Percentiles rank a stretch among this genome's conserved stretches.
These are phyloP conservation scores for Apantesis nais DNA, from an alignment of 2,888 invertebrate genomes.

Conservation along the genomic window DNA sequence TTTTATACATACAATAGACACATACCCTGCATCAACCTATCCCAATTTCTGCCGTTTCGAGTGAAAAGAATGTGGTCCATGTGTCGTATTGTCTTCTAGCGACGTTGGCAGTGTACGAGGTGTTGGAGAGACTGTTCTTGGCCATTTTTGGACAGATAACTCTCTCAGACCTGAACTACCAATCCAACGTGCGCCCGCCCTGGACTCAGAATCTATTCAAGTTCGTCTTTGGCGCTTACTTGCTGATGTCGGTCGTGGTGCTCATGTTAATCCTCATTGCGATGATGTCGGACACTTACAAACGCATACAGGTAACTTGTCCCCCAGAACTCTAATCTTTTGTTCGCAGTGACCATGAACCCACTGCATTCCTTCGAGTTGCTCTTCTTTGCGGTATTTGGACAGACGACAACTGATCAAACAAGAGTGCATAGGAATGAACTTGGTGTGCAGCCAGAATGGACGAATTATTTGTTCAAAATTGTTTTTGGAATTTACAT, in stretches of 20 bases:
- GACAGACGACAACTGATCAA: constrained; percentile 94
- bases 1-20: constrained; percentile 7
- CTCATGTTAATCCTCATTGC: constrained; percentile 99
- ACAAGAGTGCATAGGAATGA: constrained; percentile 88
- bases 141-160: constrained; percentile 98
- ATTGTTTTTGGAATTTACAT: constrained; percentile 97
- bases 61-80: constrained; percentile 74
- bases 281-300: constrained; percentile 99
- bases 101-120: constrained; percentile 94
- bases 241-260: constrained; percentile 99
- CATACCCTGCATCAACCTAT: constrained; percentile 66
- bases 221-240: constrained; percentile 97
- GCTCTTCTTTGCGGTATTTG: constrained; percentile 99
- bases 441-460: constrained; percentile 89
- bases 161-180: constrained; percentile 92
- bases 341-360: constrained; percentile 95
- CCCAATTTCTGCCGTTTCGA: constrained; percentile 53
- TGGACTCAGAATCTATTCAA: constrained; percentile 96
- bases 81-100: constrained; percentile 87
- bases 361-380: constrained; percentile 97
- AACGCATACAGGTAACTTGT: constrained; percentile 97
- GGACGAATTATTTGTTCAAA: constrained; percentile 95
- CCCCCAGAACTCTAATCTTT: constrained; percentile 66
- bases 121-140: constrained; percentile 99
- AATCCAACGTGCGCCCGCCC: constrained; percentile 88